Evolutionary conservation across 2,113 vertebrate genomes (phyloP).

Genomic region (Nanger granti): DNA sequence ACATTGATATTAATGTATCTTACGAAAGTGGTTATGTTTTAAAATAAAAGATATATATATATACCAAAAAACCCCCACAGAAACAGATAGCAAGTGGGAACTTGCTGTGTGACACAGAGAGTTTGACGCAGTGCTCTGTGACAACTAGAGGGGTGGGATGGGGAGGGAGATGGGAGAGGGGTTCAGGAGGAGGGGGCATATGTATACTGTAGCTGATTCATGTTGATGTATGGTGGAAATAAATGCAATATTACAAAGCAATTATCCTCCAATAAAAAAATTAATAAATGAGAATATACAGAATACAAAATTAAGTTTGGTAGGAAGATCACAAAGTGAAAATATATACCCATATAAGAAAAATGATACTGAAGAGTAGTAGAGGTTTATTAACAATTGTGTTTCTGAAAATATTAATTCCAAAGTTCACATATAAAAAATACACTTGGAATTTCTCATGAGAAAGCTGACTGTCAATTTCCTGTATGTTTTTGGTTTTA

Average conservation of each 20-base stretch:
- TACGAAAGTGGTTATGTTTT: too few relatives aligned
- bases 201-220: background rate
- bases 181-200: background rate
- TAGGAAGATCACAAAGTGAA: background rate
- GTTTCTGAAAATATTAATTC: background rate
- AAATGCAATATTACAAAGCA: background rate
- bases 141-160: background rate
- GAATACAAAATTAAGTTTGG: background rate
- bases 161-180: background rate
- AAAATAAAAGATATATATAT: too few relatives aligned
- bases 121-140: rapidly evolving
- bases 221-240: background rate
- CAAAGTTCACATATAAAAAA: background rate
- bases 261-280: background rate
- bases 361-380: background rate
- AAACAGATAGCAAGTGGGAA: background rate
- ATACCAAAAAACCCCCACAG: too few relatives aligned
- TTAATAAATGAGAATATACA: background rate
- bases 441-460: slow-evolving; percentile 7
- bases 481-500: slow-evolving; percentile 17
- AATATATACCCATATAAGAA: background rate
- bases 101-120: background rate
- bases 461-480: slow-evolving; percentile 8
- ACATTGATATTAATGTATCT: too few relatives aligned
- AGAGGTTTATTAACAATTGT: background rate